Evolutionary conservation across 2,797 vertebrate genomes (phyloP).

Genomic region (Semotilus atromaculatus): DNA sequence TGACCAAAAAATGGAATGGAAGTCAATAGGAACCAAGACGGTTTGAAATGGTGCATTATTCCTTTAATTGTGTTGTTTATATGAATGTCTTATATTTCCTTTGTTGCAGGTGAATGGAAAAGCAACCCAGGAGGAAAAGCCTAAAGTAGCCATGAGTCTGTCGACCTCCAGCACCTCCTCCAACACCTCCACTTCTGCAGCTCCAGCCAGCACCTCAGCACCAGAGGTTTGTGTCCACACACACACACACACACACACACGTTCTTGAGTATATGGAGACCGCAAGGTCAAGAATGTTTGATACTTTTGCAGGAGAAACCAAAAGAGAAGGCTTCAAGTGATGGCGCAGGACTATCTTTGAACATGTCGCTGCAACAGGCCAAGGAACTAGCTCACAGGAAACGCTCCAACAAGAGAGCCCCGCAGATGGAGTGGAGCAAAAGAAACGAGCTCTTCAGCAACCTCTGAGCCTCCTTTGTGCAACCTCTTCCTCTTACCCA

Average conservation of each 20-base stretch:
- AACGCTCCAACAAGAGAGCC: constrained; percentile 88
- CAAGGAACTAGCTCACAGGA: constrained; percentile 89
- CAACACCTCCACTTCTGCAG: constrained; percentile 61
- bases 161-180: constrained; percentile 70
- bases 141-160: constrained; percentile 64
- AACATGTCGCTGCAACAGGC: constrained; percentile 87
- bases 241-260: not conserved
- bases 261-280: not conserved
- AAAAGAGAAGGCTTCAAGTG: constrained; percentile 59
- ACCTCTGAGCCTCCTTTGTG: constrained; percentile 80
- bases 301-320: constrained; percentile 36
- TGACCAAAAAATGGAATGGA: not conserved
- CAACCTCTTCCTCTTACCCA: not conserved
- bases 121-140: constrained; percentile 53
- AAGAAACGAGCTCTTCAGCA: constrained; percentile 97
- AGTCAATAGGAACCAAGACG: not conserved
- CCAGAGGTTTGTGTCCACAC: constrained; percentile 52
- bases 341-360: constrained; percentile 69
- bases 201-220: constrained; percentile 37
- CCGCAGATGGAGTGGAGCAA: constrained; percentile 98
- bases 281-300: not conserved
- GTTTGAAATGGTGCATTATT: not conserved
- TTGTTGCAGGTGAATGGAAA: constrained; percentile 60
- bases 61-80: not conserved
- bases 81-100: not conserved